phyloP scores from a whole-genome alignment of 2,797 vertebrate species.

The Danio kyathit region DNA sequence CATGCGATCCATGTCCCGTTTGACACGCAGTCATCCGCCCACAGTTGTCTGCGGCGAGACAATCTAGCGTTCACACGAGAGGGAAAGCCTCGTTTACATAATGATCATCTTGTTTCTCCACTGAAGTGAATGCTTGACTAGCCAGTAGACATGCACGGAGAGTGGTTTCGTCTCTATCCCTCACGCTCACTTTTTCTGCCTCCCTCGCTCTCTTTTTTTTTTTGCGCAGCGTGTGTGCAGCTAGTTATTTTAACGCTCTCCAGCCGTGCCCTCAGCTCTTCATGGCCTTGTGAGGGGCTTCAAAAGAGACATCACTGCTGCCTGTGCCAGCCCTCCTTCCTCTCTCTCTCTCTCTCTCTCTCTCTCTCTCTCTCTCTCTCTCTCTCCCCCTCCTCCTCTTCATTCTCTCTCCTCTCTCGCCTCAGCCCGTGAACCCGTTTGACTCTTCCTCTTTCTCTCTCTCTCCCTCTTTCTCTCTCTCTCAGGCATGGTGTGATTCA shows the following conservation, averaged over 20 bases:
- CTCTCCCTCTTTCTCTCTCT: constrained; percentile 43
- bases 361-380: constrained; percentile 29
- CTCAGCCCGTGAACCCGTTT: constrained; percentile 57
- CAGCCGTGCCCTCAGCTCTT: constrained; percentile 61
- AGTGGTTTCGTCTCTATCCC: constrained; percentile 33
- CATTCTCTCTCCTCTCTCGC: constrained; percentile 31
- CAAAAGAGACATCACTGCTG: constrained; percentile 66
- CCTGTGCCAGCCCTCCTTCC: constrained; percentile 54
- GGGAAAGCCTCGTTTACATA: constrained; percentile 37
- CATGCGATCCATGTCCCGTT: constrained; percentile 16
- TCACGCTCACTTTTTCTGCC: constrained; percentile 48
- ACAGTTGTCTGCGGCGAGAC: constrained; percentile 13
- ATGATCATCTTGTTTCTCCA: constrained; percentile 50
- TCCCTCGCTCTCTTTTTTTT: constrained; percentile 50
- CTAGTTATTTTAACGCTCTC: constrained; percentile 62
- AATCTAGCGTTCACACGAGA: constrained; percentile 27
- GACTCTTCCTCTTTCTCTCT: constrained; percentile 40
- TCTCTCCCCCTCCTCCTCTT: constrained; percentile 43
- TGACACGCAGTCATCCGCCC: constrained; percentile 37
- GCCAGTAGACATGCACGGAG: constrained; percentile 30
- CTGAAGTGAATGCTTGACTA: constrained; percentile 48
- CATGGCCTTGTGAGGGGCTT: constrained; percentile 62
- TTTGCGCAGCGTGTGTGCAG: constrained; percentile 55
- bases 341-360: no score
- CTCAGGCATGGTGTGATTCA: constrained; percentile 61